phyloP scores from a whole-genome alignment of 1,140 invertebrate species.

The Delia radicum region DNA sequence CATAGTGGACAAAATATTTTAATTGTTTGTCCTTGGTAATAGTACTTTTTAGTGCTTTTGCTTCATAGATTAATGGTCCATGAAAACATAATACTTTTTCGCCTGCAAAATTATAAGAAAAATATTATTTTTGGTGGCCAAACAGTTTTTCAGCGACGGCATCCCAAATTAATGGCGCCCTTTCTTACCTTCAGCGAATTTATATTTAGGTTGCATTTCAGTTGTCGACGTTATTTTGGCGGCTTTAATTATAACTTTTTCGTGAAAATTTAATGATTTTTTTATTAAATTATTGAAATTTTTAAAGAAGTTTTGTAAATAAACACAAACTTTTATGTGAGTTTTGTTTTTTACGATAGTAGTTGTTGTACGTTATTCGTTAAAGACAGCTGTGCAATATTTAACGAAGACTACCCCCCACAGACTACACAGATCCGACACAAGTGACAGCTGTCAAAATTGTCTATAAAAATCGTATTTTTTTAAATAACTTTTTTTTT shows the following conservation, averaged over 20 bases:
- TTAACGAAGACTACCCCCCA: too few relatives aligned
- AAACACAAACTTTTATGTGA: constrained; percentile 5
- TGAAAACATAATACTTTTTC: constrained; percentile 97
- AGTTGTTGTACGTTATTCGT: constrained; percentile 5
- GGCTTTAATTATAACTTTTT: neutral
- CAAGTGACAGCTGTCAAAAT: too few relatives aligned
- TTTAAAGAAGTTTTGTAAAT: constrained; percentile 6
- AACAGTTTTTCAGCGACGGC: neutral
- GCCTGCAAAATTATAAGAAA: constrained; percentile 60
- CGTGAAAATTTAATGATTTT: neutral
- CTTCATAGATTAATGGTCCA: constrained; percentile 92
- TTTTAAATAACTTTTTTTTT: too few relatives aligned
- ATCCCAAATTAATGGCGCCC: neutral
- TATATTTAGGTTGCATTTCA: constrained; percentile 60
- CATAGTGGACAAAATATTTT: constrained; percentile 94
- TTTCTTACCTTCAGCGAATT: constrained; percentile 66
- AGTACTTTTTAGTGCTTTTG: constrained; percentile 87
- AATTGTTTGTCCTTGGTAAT: constrained; percentile 81
- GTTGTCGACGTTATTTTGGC: constrained; percentile 29
- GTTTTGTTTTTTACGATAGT: neutral
- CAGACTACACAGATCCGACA: too few relatives aligned
- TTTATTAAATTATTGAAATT: constrained; percentile 1
- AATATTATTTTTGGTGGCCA: neutral
- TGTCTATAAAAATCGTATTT: too few relatives aligned
- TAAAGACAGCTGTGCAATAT: neutral